Base-by-base conservation (phyloP, 2,888 invertebrate genomes). In the Meloe dianella region DNA sequence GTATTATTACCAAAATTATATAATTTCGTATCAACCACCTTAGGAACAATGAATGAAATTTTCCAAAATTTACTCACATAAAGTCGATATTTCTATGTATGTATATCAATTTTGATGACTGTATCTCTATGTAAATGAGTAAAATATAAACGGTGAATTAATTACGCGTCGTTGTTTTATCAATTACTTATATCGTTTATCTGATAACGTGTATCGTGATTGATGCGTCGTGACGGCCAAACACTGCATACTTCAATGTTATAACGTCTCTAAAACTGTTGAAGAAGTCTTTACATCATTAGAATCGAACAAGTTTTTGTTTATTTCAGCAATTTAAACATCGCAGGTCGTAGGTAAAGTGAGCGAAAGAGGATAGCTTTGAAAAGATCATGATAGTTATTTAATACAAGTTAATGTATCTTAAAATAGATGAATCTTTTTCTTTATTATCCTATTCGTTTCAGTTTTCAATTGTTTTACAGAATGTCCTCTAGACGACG, bases 401-500 rank as follows among this genome's bases (percentile, higher is more conserved):
- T n/a, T n/a, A 59, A 59, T 3, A 9, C 20, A 24, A 10, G 22
- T 20, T 17, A 1, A 17, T 57, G 1, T 57, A 29, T 57, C 9
- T 29, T 8, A n/a, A 10, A 32, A 32, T 7, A n/a, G n/a, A 4
- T 32, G 32, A 32, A 32, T 8, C 7, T 54, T 41, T 4, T 54
- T 29, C 10, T 35, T 7, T 30, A 8, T 30, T 41, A 1, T 8
- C 10, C 1, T n/a, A 6, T 8, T 51, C 12, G 0, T 51, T 24
- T 51, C 2, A 51, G 5, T 22, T 51, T 9, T 24, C 5, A 51
- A 4, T 51, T 24, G 22, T 51, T 51, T 51, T 22, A 2, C 61
- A 81, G 77, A 73, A 83, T 83, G 83, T 84, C 84, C 57, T 80
- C 83, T 27, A 80, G 82, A 75, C 78, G 82, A 73, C 77, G 83